Base-by-base conservation (phyloP, 1,140 invertebrate species). In the Scaptomyza hsui region DNA sequence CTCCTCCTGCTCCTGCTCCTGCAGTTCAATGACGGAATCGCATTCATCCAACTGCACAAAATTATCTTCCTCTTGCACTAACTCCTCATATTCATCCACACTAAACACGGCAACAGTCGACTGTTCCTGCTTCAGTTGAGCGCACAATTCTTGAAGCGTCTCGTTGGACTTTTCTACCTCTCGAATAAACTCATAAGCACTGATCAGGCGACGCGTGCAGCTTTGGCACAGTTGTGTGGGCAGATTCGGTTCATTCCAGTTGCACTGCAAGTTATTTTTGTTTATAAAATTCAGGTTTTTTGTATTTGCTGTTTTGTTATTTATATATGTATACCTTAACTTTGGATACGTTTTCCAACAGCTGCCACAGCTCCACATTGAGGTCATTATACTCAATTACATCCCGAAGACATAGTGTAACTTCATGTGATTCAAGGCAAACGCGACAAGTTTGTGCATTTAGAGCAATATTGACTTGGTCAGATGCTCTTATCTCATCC, bases 151-250 rank as follows among this genome's bases (percentile, higher is more conserved):
- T n/a, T 65, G 67, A 2, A 83, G 16, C 7, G 41, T 79, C 19
- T 76, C 55, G n/a, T 83, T 73, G 0, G 89, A 64, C 7, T 49
- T 72, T 45, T 89, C 75, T 15, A 82, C 71, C 5, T 75, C 60
- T 1, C 69, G 47, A 3, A 90, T 77, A 12, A 90, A 90, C 51
- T 90, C 89, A 49, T 79, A 90, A 4, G 89, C 75, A 10, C 55
- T 59, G 5, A 90, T 67, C 13, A 90, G 42, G 0, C 82, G 72
- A 2, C 72, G 53, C 0, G 75, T 78, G 19, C 89, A 90, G 10
- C 21, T 59, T 10, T 78, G 72, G 18, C 89, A 90, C 24, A 90
- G 55, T 9, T 72, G 83, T 3, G 51, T 60, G 1, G 89, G 88
- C 24, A 79, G 45, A 49, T 72, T 56, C 0, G 74, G 63, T 15